These are phyloP conservation scores for Carposina sasakii DNA, from an alignment of 1,140 invertebrate genomes.

Conservation along the genomic window DNA sequence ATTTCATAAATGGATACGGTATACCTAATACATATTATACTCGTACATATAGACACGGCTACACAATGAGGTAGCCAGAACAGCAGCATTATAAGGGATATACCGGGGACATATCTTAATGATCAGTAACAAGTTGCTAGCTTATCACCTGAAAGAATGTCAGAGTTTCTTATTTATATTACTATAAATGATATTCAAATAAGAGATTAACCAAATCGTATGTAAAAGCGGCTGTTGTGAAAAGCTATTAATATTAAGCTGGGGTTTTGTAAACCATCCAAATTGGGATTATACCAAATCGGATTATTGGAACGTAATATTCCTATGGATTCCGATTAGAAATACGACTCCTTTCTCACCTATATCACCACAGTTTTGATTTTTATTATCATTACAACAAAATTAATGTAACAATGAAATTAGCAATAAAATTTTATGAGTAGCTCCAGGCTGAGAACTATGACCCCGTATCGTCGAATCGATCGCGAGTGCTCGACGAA, in stretches of 20 bases:
- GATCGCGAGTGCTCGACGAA: conserved; percentile 27
- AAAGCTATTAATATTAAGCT: conserved; percentile 30
- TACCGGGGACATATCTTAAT: too few relatives aligned
- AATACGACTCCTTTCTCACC: conserved; percentile 1
- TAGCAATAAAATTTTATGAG: conserved; percentile 40
- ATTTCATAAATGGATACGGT: too few relatives aligned
- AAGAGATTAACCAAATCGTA: too few relatives aligned
- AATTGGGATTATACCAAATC: conserved; percentile 43
- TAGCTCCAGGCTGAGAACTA: conserved; percentile 21
- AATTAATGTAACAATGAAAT: conserved; percentile 17
- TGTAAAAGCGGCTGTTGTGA: too few relatives aligned
- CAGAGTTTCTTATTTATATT: too few relatives aligned
- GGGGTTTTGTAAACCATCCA: conserved; percentile 34
- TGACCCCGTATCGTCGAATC: conserved; percentile 37
- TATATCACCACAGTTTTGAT: background rate
- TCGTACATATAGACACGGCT: too few relatives aligned
- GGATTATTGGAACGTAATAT: conserved; percentile 25
- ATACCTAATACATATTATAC: too few relatives aligned
- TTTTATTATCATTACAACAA: background rate
- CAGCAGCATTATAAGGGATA: too few relatives aligned
- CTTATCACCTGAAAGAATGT: too few relatives aligned
- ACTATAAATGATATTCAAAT: too few relatives aligned
- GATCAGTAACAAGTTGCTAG: too few relatives aligned
- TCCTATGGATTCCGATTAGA: conserved; percentile 26
- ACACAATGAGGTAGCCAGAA: too few relatives aligned